These are phyloP conservation scores for Zeus faber DNA, from an alignment of 2,113 vertebrate genomes.

Conservation along the genomic window DNA sequence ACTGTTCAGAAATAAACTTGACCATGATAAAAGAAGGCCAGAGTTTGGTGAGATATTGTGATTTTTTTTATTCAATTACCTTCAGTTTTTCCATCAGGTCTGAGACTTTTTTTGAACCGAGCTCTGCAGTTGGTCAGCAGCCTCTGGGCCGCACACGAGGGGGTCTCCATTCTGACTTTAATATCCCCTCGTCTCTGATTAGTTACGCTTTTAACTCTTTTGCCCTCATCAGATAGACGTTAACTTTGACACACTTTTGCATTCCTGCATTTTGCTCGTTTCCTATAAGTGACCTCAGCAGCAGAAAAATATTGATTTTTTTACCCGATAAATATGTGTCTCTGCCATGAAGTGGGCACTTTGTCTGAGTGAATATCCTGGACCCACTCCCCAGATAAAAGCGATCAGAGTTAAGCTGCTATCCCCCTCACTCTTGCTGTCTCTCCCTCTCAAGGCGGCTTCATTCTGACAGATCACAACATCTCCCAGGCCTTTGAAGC, in stretches of 20 bases:
- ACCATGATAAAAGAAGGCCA: neutral
- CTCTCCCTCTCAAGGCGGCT: neutral
- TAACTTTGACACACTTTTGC: neutral
- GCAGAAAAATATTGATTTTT: conserved; percentile 12
- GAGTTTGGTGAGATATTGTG: conserved; percentile 5
- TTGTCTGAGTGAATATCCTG: conserved; percentile 28
- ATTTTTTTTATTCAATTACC: conserved; percentile 8
- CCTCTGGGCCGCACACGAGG: conserved; percentile 47
- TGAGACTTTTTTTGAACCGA: conserved; percentile 47
- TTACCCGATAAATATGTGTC: neutral
- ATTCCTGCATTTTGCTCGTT: neutral
- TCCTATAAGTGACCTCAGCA: neutral
- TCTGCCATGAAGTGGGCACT: conserved; percentile 17
- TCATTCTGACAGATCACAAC: conserved; percentile 40
- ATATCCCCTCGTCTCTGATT: conserved; percentile 37
- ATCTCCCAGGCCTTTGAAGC: conserved; percentile 57
- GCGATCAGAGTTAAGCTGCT: neutral
- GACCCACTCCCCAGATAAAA: neutral
- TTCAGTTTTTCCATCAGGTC: conserved; percentile 31
- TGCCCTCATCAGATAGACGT: no score
- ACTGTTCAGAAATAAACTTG: neutral
- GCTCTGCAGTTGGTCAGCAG: conserved; percentile 21
- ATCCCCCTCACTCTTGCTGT: neutral
- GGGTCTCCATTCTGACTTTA: conserved; percentile 34
- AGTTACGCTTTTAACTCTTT: conserved; percentile 12